These are phyloP conservation scores for Ormyrus nitidulus DNA, from an alignment of 2,888 invertebrate species.

Conservation along the genomic window DNA sequence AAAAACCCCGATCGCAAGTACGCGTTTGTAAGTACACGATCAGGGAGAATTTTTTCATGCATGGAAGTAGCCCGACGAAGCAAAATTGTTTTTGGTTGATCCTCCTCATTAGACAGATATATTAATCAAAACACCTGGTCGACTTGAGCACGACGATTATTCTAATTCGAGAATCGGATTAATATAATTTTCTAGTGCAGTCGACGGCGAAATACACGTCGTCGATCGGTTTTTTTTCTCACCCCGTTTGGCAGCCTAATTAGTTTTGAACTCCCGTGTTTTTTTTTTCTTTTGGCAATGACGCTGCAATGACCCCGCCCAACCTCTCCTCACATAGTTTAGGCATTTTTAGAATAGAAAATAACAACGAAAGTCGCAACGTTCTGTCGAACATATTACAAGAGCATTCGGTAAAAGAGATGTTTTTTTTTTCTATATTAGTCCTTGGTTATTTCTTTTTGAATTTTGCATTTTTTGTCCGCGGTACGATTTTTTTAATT, in stretches of 20 bases:
- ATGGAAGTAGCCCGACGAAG: slow-evolving; percentile 26
- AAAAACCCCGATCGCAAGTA: slow-evolving; percentile 13
- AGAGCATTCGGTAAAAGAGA: not conserved
- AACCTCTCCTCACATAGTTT: slow-evolving; percentile 23
- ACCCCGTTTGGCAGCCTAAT: slow-evolving; percentile 21
- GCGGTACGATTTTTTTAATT: not conserved
- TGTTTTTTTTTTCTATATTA: not conserved
- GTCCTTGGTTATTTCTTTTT: not conserved
- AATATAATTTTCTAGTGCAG: not conserved
- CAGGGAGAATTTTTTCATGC: slow-evolving; percentile 30
- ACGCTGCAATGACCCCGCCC: slow-evolving; percentile 17
- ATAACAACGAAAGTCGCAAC: slow-evolving; percentile 39
- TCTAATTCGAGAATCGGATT: not conserved
- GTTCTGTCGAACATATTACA: not conserved
- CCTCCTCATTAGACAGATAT: not conserved
- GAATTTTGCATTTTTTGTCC: not conserved
- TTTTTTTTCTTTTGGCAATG: slow-evolving; percentile 36
- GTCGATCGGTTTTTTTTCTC: slow-evolving; percentile 18
- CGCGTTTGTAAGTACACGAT: slow-evolving; percentile 55
- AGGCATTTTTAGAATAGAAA: slow-evolving; percentile 36
- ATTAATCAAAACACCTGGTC: not conserved
- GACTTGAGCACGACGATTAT: slow-evolving; percentile 6
- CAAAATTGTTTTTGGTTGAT: slow-evolving; percentile 17
- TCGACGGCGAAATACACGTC: slow-evolving; percentile 35
- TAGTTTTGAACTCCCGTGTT: slow-evolving; percentile 13